Conservation (phyloP, 2,797 vertebrate genomes). For the Pristis pectinata region DNA sequence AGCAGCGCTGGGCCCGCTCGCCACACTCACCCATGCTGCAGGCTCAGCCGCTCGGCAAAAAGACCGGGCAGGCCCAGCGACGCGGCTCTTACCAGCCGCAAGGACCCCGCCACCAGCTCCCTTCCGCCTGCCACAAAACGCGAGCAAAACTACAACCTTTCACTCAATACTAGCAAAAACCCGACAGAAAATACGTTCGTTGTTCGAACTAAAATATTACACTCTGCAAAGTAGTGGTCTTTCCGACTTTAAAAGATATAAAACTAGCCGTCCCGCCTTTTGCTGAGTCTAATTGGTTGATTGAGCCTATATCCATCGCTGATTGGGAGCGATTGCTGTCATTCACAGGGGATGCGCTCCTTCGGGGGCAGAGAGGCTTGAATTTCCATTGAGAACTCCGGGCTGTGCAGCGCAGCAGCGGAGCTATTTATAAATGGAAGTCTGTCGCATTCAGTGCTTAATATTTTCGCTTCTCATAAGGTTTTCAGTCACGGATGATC, state of each 20-base stretch:
- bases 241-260: neutral
- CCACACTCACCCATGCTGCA: neutral
- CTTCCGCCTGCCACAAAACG: neutral
- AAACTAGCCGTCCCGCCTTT: neutral
- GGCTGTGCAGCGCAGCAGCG: neutral
- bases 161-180: neutral
- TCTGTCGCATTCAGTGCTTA: neutral
- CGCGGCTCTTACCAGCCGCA: neutral
- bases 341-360: neutral
- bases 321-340: neutral
- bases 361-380: no score
- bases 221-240: neutral
- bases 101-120: neutral
- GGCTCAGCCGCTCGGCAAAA: neutral
- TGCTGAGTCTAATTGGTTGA: neutral
- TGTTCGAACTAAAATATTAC: neutral
- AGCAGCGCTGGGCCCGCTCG: accelerated
- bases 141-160: neutral
- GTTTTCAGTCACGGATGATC: neutral
- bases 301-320: neutral
- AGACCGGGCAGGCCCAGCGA: neutral
- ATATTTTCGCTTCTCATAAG: neutral
- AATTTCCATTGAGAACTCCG: neutral
- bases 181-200: neutral
- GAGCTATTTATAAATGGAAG: neutral